A percentile compares a stretch with the other conserved stretches of the same genome.
Evolutionary conservation across 1,140 invertebrate genomes (phyloP).

Genomic region (Battus philenor): DNA sequence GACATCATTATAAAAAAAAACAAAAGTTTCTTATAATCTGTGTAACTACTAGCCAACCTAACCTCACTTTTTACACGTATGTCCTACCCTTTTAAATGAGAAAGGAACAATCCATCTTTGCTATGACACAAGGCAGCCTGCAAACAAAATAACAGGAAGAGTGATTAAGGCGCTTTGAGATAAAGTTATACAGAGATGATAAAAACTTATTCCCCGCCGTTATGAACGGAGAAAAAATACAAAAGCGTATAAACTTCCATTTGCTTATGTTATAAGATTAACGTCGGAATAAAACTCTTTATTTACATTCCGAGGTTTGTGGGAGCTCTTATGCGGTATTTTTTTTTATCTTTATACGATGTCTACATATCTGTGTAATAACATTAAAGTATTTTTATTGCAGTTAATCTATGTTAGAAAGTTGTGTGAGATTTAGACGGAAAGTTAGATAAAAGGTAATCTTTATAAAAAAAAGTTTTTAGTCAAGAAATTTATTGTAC

Average conservation of each 20-base stretch:
- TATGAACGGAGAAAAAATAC: neutral
- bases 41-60: no score
- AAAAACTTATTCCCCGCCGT: slow-evolving; percentile 5
- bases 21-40: no score
- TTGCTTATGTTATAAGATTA: slow-evolving; percentile 15
- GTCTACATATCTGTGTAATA: slow-evolving; percentile 6
- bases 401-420: no score
- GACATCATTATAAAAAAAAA: no score
- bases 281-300: slow-evolving; percentile 4
- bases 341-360: slow-evolving; percentile 9
- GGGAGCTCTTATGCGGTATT: neutral
- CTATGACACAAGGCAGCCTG: slow-evolving; percentile 8
- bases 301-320: slow-evolving; percentile 16
- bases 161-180: slow-evolving; percentile 8
- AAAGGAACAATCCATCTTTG: slow-evolving; percentile 14
- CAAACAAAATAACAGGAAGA: slow-evolving; percentile 18
- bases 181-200: slow-evolving; percentile 10
- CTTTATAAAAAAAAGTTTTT: no score
- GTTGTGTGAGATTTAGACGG: no score
- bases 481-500: no score
- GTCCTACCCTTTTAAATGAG: neutral
- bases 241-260: slow-evolving; percentile 2
- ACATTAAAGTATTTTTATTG: neutral
- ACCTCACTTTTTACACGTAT: slow-evolving; percentile 3
- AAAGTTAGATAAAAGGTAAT: no score